Conservation (phyloP, 2,113 vertebrate genomes). For the Sinosuthora webbiana region DNA sequence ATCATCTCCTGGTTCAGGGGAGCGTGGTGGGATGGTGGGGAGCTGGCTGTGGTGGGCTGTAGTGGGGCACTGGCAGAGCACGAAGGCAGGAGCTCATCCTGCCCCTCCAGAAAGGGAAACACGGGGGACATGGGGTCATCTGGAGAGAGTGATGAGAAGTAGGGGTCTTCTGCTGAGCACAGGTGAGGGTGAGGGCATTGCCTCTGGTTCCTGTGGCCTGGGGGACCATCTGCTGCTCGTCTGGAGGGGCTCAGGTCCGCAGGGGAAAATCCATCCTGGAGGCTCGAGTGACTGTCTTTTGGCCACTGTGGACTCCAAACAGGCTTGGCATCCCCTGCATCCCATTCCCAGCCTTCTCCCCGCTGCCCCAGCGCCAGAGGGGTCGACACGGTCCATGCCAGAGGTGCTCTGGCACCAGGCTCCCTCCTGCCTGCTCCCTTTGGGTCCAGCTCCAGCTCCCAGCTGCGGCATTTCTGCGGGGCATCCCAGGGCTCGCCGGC, state of each 20-base stretch:
- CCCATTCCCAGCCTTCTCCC: not conserved
- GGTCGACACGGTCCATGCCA: conserved; percentile 63
- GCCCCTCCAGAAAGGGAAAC: not conserved
- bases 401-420: not conserved
- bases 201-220: not conserved
- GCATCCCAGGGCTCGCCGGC: not conserved
- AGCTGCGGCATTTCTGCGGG: conserved; percentile 63
- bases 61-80: not conserved
- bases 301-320: not conserved
- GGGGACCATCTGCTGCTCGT: not conserved
- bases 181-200: not conserved
- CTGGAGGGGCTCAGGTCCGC: not conserved
- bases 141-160: conserved; percentile 67
- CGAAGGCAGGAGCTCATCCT: not conserved
- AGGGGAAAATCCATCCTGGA: not conserved
- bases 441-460: conserved; percentile 31
- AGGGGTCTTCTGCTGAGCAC: conserved; percentile 73
- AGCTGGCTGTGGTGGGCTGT: not conserved
- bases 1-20: not conserved
- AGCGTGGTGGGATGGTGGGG: not conserved
- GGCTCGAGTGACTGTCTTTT: not conserved
- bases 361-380: conserved; percentile 53
- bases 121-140: not conserved
- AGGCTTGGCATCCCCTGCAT: not conserved
- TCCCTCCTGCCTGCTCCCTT: not conserved